Conservation (phyloP, 2,113 vertebrate species). For the Sapayoa aenigma region DNA sequence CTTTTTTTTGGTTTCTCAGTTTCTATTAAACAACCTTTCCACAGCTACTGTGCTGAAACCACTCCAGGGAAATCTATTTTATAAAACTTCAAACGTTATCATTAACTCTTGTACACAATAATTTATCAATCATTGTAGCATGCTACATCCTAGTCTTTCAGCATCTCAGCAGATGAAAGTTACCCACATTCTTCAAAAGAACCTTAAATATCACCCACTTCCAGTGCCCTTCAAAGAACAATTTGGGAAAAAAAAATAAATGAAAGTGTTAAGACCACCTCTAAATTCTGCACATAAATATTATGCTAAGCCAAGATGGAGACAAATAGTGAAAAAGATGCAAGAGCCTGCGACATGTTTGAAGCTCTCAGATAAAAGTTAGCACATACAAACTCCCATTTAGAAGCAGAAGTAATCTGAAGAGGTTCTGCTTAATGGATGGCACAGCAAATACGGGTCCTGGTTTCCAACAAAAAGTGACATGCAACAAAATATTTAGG, state of each 20-base stretch:
- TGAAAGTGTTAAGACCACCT: not conserved
- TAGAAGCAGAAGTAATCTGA: slow-evolving; percentile 17
- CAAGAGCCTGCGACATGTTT: not conserved
- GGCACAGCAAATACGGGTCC: not conserved
- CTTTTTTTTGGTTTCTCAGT: not conserved
- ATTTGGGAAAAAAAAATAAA: not conserved
- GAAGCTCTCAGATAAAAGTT: slow-evolving; percentile 18
- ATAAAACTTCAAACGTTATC: not conserved
- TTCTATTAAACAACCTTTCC: slow-evolving; percentile 7
- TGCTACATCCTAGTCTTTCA: not conserved
- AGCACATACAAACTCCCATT: not conserved
- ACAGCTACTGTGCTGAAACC: not conserved
- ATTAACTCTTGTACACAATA: not conserved
- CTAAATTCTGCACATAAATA: not conserved
- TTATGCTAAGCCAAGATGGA: not conserved
- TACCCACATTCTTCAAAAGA: not conserved
- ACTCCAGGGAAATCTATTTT: not conserved
- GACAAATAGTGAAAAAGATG: not conserved
- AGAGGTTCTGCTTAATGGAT: slow-evolving; percentile 19
- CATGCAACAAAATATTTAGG: slow-evolving; percentile 55
- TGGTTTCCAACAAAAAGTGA: slow-evolving; percentile 63
- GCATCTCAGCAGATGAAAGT: not conserved
- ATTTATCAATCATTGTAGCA: not conserved
- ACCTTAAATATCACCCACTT: not conserved
- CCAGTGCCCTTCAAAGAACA: not conserved